These are phyloP conservation scores for Mungos mungo DNA, from an alignment of 2,113 vertebrate genomes.

Conservation along the genomic window DNA sequence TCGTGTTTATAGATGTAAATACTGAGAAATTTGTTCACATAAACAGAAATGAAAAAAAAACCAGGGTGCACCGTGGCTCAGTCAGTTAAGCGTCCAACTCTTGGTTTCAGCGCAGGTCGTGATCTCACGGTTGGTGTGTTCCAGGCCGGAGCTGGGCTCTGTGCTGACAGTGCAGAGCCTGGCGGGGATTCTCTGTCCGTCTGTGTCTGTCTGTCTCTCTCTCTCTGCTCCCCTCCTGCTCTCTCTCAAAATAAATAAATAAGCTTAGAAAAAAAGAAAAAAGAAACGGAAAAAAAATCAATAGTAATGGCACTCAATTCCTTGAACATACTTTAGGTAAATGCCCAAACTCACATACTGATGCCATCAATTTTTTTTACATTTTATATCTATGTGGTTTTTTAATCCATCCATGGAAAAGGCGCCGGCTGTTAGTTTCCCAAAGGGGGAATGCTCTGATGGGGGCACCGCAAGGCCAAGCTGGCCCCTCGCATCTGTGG, in stretches of 20 bases:
- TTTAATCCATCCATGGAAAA: not conserved
- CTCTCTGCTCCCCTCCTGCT: too few species aligned
- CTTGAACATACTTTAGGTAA: not conserved
- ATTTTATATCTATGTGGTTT: not conserved
- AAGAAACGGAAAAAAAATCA: not conserved
- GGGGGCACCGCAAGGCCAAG: slow-evolving; percentile 94
- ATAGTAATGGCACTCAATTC: not conserved
- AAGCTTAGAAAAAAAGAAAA: not conserved
- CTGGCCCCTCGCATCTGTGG: slow-evolving; percentile 99
- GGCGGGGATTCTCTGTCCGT: too few species aligned
- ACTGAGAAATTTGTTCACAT: not conserved
- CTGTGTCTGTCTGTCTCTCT: too few species aligned
- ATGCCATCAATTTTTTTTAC: not conserved
- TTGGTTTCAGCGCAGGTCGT: too few species aligned
- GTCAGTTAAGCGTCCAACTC: too few species aligned
- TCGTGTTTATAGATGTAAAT: not conserved
- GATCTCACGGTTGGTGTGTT: too few species aligned
- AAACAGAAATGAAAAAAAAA: not conserved
- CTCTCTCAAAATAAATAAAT: too few species aligned
- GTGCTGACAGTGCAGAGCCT: too few species aligned
- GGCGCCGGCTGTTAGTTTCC: slow-evolving; percentile 83
- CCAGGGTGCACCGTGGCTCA: too few species aligned
- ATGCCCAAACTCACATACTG: not conserved
- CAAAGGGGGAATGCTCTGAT: slow-evolving; percentile 91
- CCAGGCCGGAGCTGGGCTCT: too few species aligned